Percentiles rank a stretch among this genome's conserved stretches.
phyloP scores from a whole-genome alignment of 2,888 invertebrate genomes.

The Myathropa florea region DNA sequence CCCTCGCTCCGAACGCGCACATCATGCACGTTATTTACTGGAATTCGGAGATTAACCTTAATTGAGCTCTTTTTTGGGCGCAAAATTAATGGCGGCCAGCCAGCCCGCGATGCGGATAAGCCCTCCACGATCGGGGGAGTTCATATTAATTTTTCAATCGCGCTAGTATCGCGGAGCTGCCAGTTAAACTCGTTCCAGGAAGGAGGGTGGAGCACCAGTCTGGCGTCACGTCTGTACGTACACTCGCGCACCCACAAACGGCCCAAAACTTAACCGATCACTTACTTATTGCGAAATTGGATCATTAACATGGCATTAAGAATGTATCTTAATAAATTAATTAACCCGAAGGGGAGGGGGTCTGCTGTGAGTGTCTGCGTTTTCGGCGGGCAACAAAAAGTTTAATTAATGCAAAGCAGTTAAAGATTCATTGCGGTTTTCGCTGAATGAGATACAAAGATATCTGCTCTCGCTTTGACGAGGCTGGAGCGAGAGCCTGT shows the following conservation, averaged over 20 bases:
- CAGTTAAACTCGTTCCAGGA: slow-evolving; percentile 33
- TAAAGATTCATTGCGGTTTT: slow-evolving; percentile 37
- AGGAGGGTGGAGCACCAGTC: slow-evolving; percentile 55
- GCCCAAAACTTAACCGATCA: slow-evolving; percentile 57
- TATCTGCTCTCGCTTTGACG: not conserved
- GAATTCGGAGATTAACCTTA: slow-evolving; percentile 32
- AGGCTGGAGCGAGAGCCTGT: slow-evolving; percentile 1
- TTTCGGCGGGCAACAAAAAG: not conserved
- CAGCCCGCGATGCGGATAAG: slow-evolving; percentile 15
- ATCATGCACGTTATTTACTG: slow-evolving; percentile 44
- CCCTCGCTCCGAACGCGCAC: slow-evolving; percentile 6
- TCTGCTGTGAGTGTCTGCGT: not conserved
- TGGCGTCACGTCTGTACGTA: not conserved
- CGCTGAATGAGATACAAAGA: slow-evolving; percentile 45
- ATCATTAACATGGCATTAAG: slow-evolving; percentile 59
- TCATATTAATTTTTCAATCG: slow-evolving; percentile 13
- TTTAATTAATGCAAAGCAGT: slow-evolving; percentile 51
- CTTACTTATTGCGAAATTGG: slow-evolving; percentile 55
- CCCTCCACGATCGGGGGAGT: slow-evolving; percentile 24
- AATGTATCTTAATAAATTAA: slow-evolving; percentile 70
- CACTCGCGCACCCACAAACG: not conserved
- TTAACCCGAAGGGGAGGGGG: slow-evolving; percentile 43
- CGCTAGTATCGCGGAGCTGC: slow-evolving; percentile 24
- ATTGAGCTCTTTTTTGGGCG: slow-evolving; percentile 35
- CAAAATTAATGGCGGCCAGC: slow-evolving; percentile 55